Percentiles rank a stretch among this genome's conserved stretches.
phyloP scores from a whole-genome alignment of 2,797 vertebrate species.

The Urocyon cinereoargenteus region DNA sequence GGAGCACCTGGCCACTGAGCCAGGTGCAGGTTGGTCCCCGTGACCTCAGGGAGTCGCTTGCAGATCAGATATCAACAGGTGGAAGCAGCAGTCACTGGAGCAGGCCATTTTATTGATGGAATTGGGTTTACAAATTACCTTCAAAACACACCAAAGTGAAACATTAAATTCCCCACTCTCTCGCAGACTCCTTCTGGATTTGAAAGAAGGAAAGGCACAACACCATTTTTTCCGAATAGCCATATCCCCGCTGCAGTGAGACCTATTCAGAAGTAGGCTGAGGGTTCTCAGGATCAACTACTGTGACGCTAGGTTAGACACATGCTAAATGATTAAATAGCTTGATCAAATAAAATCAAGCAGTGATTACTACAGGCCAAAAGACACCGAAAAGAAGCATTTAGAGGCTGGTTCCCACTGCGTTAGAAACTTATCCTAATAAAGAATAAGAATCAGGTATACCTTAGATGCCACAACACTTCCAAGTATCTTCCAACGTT shows the following conservation, averaged over 20 bases:
- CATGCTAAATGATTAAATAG: neutral
- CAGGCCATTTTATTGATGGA: conserved; percentile 71
- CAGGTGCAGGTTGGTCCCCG: conserved; percentile 63
- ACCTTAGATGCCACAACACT: conserved; percentile 8
- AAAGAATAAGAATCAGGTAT: neutral
- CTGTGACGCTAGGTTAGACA: neutral
- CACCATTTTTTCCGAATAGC: neutral
- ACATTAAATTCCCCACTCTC: conserved; percentile 60
- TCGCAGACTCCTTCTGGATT: conserved; percentile 28
- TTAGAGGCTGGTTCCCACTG: neutral
- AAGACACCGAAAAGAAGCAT: neutral
- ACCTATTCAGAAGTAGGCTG: neutral
- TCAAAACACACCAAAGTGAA: conserved; percentile 51
- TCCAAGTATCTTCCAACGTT: neutral
- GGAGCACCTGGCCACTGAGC: conserved; percentile 71
- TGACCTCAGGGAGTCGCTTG: conserved; percentile 71
- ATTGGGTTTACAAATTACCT: conserved; percentile 70
- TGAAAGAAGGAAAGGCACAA: conserved; percentile 24
- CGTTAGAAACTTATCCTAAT: conserved; percentile 3
- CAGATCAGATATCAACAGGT: conserved; percentile 71
- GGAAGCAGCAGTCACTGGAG: conserved; percentile 45
- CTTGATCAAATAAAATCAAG: conserved; percentile 35
- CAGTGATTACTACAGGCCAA: neutral
- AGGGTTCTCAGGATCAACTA: neutral
- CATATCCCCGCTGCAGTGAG: neutral